Evolutionary conservation across 2,888 invertebrate species (phyloP).

Genomic region (Amphipoea lucens): DNA sequence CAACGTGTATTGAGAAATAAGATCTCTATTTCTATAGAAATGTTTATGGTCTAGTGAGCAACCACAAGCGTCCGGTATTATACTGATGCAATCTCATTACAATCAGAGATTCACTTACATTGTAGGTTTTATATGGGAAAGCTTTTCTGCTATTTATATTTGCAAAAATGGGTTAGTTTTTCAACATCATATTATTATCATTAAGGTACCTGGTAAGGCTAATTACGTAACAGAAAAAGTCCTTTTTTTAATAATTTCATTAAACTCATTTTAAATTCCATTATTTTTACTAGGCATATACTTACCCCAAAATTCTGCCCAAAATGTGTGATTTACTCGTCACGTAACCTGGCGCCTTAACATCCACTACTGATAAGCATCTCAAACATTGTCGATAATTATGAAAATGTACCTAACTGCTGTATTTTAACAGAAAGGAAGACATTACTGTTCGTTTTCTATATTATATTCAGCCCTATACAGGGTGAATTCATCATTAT

Average conservation of each 20-base stretch:
- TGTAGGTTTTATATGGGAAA: constrained; percentile 1
- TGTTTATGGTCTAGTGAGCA: constrained; percentile 32
- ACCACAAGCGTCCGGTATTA: constrained; percentile 26
- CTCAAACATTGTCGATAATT: not conserved
- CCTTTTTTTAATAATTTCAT: not conserved
- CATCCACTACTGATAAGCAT: too few species aligned
- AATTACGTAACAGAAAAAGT: not conserved
- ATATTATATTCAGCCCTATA: not conserved
- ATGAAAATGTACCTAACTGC: not conserved
- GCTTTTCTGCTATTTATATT: not conserved
- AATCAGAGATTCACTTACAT: constrained; percentile 13
- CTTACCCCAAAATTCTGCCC: too few species aligned
- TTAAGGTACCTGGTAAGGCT: not conserved
- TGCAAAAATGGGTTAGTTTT: too few species aligned
- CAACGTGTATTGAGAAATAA: constrained; percentile 21
- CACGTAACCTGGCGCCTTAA: too few species aligned
- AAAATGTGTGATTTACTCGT: not conserved
- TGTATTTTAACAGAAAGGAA: not conserved
- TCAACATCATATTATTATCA: not conserved
- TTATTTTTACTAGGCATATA: not conserved
- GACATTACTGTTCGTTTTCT: not conserved
- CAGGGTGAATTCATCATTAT: too few species aligned
- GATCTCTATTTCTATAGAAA: constrained; percentile 26
- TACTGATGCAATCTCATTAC: constrained; percentile 16
- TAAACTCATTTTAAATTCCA: not conserved